These are phyloP conservation scores for Drosophila jambulina DNA, from an alignment of 1,140 invertebrate species.

Conservation along the genomic window DNA sequence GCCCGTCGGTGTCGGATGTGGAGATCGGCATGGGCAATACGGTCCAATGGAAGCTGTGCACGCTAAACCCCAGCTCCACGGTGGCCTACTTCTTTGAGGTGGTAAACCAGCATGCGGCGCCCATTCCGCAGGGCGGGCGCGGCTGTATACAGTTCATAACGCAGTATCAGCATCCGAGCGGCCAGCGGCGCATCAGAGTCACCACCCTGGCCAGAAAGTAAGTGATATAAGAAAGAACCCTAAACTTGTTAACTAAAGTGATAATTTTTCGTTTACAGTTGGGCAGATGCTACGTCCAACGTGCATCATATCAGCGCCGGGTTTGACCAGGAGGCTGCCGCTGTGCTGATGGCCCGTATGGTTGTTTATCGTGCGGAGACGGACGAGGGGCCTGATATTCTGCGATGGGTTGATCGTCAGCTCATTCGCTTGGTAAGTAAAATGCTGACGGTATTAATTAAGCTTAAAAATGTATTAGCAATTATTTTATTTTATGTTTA, in stretches of 20 bases:
- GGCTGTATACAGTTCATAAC: conserved; percentile 99
- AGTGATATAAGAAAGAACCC: conserved; percentile 52
- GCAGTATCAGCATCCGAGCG: conserved; percentile 99
- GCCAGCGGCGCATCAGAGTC: conserved; percentile 96
- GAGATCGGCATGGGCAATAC: conserved; percentile 99
- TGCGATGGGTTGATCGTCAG: conserved; percentile 99
- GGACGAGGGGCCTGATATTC: conserved; percentile 98
- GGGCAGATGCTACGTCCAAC: conserved; percentile 93
- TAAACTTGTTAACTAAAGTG: not conserved
- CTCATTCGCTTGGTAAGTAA: conserved; percentile 95
- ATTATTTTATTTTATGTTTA: too few species aligned
- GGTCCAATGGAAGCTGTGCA: conserved; percentile 99
- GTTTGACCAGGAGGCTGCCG: conserved; percentile 99
- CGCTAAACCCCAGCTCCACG: conserved; percentile 96
- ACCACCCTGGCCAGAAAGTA: conserved; percentile 98
- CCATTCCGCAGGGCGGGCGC: conserved; percentile 97
- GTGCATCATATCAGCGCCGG: conserved; percentile 94
- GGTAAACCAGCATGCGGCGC: conserved; percentile 97
- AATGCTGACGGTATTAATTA: not conserved
- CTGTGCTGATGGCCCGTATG: conserved; percentile 98
- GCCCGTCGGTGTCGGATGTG: conserved; percentile 96
- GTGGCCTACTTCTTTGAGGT: conserved; percentile 98
- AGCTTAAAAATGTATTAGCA: not conserved
- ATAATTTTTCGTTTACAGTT: conserved; percentile 85
- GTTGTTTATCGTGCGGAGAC: conserved; percentile 98